These are phyloP conservation scores for Phalacrocorax pelagicus DNA, from an alignment of 2,113 vertebrate genomes.

Conservation along the genomic window DNA sequence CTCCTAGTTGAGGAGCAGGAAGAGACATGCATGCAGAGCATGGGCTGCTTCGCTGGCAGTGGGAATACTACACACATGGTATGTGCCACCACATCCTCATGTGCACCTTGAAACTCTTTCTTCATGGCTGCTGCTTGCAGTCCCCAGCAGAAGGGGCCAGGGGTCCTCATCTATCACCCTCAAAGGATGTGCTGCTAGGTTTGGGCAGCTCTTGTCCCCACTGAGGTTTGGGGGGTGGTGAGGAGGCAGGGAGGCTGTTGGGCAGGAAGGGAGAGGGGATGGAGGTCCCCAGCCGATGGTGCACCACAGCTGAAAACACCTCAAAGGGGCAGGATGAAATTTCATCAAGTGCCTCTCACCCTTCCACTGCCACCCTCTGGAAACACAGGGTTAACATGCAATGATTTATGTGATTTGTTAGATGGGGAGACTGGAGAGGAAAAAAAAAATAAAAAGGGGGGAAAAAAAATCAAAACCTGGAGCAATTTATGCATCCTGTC, in stretches of 20 bases:
- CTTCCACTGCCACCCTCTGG: not conserved
- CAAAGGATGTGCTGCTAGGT: not conserved
- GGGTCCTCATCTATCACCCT: not conserved
- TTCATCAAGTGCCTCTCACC: not conserved
- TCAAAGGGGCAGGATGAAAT: not conserved
- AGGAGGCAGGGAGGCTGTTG: not conserved
- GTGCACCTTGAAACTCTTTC: rapidly evolving
- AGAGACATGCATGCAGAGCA: rapidly evolving
- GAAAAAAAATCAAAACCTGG: constrained; percentile 19
- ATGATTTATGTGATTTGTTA: not conserved
- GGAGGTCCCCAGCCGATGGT: not conserved
- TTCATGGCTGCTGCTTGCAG: not conserved
- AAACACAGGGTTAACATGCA: not conserved
- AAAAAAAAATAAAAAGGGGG: too few species aligned
- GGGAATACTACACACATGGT: not conserved
- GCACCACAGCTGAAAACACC: not conserved
- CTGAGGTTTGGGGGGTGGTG: not conserved
- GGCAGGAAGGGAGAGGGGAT: not conserved
- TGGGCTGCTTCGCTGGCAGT: not conserved
- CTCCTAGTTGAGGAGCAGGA: not conserved
- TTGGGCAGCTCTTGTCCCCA: not conserved
- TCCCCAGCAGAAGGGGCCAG: not conserved
- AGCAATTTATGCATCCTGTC: constrained; percentile 48
- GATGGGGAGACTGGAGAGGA: not conserved
- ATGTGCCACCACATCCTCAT: not conserved